Evolutionary conservation across 2,797 vertebrate species (phyloP).

Genomic region (Fistularia tabacaria): DNA sequence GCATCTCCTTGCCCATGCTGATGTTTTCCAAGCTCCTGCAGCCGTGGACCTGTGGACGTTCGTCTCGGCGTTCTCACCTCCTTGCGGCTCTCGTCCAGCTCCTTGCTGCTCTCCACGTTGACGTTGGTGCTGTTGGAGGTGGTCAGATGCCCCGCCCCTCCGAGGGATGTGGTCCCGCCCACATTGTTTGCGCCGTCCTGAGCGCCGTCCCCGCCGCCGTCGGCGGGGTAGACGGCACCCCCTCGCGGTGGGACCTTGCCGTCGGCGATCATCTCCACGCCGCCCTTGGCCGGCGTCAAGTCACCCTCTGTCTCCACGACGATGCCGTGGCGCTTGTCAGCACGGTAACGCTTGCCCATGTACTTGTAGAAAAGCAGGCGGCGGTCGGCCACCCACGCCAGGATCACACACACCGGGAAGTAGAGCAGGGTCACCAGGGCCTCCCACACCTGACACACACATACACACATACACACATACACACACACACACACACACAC

Average conservation of each 20-base stretch:
- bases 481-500: neutral
- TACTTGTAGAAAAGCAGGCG: constrained; percentile 91
- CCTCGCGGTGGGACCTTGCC: constrained; percentile 74
- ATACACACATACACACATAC: neutral
- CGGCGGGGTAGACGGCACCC: constrained; percentile 38
- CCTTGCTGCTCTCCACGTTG: constrained; percentile 74
- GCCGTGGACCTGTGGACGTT: too few relatives aligned
- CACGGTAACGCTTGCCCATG: constrained; percentile 88
- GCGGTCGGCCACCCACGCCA: constrained; percentile 90
- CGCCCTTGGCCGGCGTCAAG: constrained; percentile 70
- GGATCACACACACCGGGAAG: constrained; percentile 88
- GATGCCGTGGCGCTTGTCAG: constrained; percentile 86
- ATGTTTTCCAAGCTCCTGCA: too few relatives aligned
- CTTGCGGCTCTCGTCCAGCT: constrained; percentile 85
- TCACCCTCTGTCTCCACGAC: constrained; percentile 88
- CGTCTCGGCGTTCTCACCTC: constrained; percentile 66
- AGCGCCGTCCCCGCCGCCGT: constrained; percentile 36
- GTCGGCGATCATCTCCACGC: constrained; percentile 78
- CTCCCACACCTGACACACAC: constrained; percentile 80
- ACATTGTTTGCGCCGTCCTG: constrained; percentile 49
- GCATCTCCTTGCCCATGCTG: too few relatives aligned
- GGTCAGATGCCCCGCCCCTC: constrained; percentile 49
- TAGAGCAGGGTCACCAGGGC: constrained; percentile 85
- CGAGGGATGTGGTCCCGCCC: constrained; percentile 14
- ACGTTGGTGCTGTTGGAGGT: constrained; percentile 61